A percentile compares a stretch with the other conserved stretches of the same genome.
Evolutionary conservation across 2,888 invertebrate genomes (phyloP).

Genomic region (Lithophane ornitopus): DNA sequence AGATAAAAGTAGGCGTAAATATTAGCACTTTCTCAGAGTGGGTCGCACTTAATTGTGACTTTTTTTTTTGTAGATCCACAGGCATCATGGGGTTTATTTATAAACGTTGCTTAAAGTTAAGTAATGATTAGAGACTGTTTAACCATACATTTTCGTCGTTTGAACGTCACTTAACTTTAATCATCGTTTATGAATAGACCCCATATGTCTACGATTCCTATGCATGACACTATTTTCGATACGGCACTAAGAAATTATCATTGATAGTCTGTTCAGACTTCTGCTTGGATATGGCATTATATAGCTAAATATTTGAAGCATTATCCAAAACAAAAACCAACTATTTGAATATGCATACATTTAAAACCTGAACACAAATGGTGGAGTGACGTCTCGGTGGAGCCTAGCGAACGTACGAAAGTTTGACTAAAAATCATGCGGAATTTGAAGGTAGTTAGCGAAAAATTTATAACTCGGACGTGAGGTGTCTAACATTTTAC

Average conservation of each 20-base stretch:
- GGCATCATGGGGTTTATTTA: too few species aligned
- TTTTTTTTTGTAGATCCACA: too few species aligned
- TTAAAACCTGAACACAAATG: slow-evolving; percentile 71
- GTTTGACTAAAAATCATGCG: slow-evolving; percentile 86
- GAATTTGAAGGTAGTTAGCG: slow-evolving; percentile 71
- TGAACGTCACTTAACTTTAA: too few species aligned
- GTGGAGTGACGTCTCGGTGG: slow-evolving; percentile 77
- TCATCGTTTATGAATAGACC: too few species aligned
- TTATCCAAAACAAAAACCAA: slow-evolving; percentile 72
- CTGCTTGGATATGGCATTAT: too few species aligned
- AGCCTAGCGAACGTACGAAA: slow-evolving; percentile 75
- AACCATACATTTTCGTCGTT: too few species aligned
- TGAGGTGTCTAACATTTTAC: slow-evolving; percentile 71
- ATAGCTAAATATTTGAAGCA: slow-evolving; percentile 30
- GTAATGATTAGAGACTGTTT: too few species aligned
- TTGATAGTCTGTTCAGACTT: too few species aligned
- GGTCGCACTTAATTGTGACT: background rate
- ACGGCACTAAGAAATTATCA: too few species aligned
- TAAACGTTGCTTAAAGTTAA: too few species aligned
- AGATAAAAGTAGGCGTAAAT: background rate
- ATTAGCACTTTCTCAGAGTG: background rate
- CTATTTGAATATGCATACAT: slow-evolving; percentile 84
- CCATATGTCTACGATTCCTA: too few species aligned
- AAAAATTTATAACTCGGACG: slow-evolving; percentile 82
- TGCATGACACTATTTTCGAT: too few species aligned